A percentile compares a stretch with the other conserved stretches of the same genome.
Evolutionary conservation across 2,113 vertebrate genomes (phyloP).

Genomic region (Chrysemys picta): DNA sequence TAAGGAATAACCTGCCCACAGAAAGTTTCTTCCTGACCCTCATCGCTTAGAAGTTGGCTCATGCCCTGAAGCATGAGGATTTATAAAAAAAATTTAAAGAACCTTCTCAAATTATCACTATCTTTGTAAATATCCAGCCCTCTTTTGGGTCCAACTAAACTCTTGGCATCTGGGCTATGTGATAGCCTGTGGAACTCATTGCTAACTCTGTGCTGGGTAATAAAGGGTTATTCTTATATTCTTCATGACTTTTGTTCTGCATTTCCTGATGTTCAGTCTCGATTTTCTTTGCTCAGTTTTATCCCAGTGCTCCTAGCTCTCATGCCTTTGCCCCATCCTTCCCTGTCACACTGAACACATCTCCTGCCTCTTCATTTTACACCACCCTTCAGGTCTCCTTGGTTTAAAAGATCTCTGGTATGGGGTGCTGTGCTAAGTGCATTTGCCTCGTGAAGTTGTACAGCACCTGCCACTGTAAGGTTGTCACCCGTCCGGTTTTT

Average conservation of each 20-base stretch:
- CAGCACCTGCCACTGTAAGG: not conserved
- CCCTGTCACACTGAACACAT: not conserved
- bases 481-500: too few relatives aligned
- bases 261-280: not conserved
- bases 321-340: not conserved
- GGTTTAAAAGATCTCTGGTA: not conserved
- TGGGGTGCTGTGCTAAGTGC: not conserved
- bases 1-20: not conserved
- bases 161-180: not conserved
- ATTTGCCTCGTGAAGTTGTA: not conserved
- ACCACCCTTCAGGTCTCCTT: not conserved
- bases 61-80: not conserved
- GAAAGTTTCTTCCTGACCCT: not conserved
- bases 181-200: not conserved
- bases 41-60: not conserved
- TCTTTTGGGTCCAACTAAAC: not conserved
- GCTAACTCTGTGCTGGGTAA: not conserved
- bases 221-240: not conserved
- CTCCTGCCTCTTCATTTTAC: not conserved
- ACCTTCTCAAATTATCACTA: not conserved
- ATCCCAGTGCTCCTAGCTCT: not conserved
- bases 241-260: not conserved
- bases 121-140: not conserved
- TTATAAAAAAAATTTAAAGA: not conserved
- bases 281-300: not conserved